Percentiles rank a stretch among this genome's conserved stretches.
Evolutionary conservation across 2,888 invertebrate genomes (phyloP).

Genomic region (Hedya salicella): DNA sequence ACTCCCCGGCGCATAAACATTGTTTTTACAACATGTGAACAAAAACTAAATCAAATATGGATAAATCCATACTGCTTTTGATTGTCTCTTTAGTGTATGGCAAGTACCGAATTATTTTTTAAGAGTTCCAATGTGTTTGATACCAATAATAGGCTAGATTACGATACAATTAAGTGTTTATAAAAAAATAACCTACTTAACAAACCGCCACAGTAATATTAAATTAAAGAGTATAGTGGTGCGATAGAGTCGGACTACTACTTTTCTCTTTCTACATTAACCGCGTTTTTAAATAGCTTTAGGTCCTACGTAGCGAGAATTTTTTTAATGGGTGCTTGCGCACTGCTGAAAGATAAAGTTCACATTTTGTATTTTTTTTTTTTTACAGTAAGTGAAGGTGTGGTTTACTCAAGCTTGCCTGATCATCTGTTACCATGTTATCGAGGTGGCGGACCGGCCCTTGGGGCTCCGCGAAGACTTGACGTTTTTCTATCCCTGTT

Average conservation of each 20-base stretch:
- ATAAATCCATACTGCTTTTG: conserved; percentile 50
- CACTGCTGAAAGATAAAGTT: too few relatives aligned
- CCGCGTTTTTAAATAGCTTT: too few relatives aligned
- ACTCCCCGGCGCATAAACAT: conserved; percentile 23
- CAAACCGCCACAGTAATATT: too few relatives aligned
- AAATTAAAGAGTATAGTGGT: too few relatives aligned
- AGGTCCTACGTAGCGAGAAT: too few relatives aligned
- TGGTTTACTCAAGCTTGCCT: conserved; percentile 80
- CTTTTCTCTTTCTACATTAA: neutral
- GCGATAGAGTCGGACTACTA: neutral
- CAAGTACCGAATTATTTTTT: conserved; percentile 56
- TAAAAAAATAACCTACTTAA: too few relatives aligned
- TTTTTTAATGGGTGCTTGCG: neutral
- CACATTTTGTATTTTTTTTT: neutral
- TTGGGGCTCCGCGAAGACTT: conserved; percentile 84
- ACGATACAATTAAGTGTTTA: neutral
- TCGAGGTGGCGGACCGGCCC: conserved; percentile 73
- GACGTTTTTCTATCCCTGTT: conserved; percentile 86
- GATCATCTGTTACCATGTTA: conserved; percentile 86
- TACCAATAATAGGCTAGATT: neutral
- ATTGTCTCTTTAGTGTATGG: conserved; percentile 51
- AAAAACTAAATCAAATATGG: conserved; percentile 52
- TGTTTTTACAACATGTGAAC: conserved; percentile 33
- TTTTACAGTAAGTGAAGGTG: conserved; percentile 59
- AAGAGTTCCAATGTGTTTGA: neutral